Conservation (phyloP, 2,797 vertebrate species). For the Manis pentadactyla region DNA sequence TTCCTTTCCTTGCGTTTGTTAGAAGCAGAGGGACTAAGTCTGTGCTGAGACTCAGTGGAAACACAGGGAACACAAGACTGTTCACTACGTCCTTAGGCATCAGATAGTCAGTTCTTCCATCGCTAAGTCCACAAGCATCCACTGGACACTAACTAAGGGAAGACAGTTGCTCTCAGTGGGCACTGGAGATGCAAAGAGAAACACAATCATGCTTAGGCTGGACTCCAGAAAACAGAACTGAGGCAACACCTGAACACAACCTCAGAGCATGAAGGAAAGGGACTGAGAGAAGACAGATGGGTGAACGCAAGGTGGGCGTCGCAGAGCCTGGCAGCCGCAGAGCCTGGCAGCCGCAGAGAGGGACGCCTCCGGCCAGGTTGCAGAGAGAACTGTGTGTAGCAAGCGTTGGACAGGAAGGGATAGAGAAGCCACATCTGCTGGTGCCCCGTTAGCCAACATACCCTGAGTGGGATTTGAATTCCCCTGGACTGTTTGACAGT, state of each 20-base stretch:
- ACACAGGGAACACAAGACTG: accelerated
- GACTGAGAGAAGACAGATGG: accelerated
- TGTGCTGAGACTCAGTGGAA: accelerated
- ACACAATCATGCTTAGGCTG: too few relatives aligned
- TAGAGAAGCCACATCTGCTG: background rate
- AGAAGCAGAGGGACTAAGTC: background rate
- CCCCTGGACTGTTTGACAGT: background rate
- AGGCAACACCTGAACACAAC: accelerated
- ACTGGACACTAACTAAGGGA: accelerated
- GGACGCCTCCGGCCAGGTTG: background rate
- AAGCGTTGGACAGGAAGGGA: accelerated
- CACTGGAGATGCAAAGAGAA: background rate
- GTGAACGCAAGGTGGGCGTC: too few relatives aligned
- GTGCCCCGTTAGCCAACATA: background rate
- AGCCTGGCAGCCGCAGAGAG: too few relatives aligned
- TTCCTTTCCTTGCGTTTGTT: background rate
- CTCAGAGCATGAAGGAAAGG: background rate
- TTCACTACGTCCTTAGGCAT: too few relatives aligned
- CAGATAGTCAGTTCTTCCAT: too few relatives aligned
- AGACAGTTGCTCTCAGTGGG: accelerated
- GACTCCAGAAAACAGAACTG: background rate
- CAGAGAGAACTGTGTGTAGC: accelerated
- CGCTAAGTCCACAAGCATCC: too few relatives aligned
- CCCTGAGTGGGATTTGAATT: too few relatives aligned
- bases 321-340: too few relatives aligned